Base-by-base conservation (phyloP, 2,113 vertebrate species). In the Lagopus leucura region DNA sequence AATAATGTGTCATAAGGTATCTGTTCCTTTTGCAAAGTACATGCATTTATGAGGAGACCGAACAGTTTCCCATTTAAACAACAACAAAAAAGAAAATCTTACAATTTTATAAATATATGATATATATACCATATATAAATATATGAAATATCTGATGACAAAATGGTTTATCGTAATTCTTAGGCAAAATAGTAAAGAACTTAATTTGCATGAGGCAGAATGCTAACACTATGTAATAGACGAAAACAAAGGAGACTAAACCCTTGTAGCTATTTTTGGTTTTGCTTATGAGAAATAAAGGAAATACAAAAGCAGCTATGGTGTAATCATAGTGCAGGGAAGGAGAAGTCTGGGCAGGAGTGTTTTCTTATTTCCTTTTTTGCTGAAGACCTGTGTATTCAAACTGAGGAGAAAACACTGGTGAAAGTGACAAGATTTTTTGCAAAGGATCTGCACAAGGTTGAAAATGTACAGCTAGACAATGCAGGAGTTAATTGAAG, bases 251-350 rank as follows among this genome's bases (percentile, higher is more conserved):
- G 57, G 22, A 80, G 54, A 11, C 6, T 50, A 36, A 83, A 21
- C 52, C 61, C 58, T 93, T 25, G 28, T 40, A 2, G 6, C 82
- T 84, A 36, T 61, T 90, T 76, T 74, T 36, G n/a, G 32, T 60
- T 90, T 93, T 89, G 30, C 76, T 74, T 92, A n/a, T 91, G 70
- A 86, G 58, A 86, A 94, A 94, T 83, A 52, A 82, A 82, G 74
- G 18, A 54, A 86, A 86, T 89, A 21, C 82, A 88, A 96, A 86
- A 78, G 27, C 42, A 84, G 25, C 40, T 32, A 86, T 57, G 38
- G 13, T 58, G 88, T 57, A 88, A 70, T 83, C 89, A 25, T 11
- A 67, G 52, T 66, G 27, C 57, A 60, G n/a, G 58, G 61, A 34
- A 92, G 17, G 21, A 83, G 71, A 71, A 82, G 57, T 75, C 42